phyloP scores from a whole-genome alignment of 2,797 vertebrate genomes.

The Arctocebus calabarensis region DNA sequence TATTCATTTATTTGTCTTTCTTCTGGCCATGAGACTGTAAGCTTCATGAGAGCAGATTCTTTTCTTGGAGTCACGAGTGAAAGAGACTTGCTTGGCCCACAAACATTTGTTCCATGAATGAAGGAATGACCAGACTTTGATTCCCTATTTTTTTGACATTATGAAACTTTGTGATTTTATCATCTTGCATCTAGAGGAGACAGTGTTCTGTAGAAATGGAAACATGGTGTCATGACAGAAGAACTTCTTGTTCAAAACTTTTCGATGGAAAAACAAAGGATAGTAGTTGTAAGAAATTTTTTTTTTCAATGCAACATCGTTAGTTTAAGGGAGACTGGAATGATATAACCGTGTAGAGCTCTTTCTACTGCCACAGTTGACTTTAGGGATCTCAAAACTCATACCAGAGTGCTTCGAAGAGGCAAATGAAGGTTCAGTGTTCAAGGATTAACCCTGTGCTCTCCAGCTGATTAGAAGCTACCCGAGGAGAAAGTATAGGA shows the following conservation, averaged over 20 bases:
- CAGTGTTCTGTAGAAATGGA: not conserved
- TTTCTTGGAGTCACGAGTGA: not conserved
- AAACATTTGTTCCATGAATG: not conserved
- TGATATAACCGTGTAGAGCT: not conserved
- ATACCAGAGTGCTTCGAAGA: not conserved
- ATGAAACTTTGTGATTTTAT: not conserved
- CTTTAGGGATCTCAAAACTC: not conserved
- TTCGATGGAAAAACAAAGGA: not conserved
- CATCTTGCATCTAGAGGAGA: not conserved
- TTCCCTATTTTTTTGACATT: not conserved
- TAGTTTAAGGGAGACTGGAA: not conserved
- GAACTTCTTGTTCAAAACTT: not conserved
- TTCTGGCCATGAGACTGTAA: not conserved
- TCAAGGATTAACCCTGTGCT: not conserved
- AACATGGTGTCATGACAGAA: not conserved
- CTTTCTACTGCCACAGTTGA: not conserved
- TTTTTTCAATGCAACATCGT: not conserved
- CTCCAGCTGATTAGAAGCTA: not conserved
- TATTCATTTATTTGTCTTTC: not conserved
- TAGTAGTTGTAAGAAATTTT: not conserved
- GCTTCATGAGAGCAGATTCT: not conserved
- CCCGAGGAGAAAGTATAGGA: no score
- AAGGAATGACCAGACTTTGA: not conserved
- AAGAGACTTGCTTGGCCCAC: not conserved
- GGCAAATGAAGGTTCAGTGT: not conserved